Evolutionary conservation across 2,797 vertebrate genomes (phyloP), one percentile per base, ranked within the genome.

Genomic region (Gymnopithys bicolor): DNA sequence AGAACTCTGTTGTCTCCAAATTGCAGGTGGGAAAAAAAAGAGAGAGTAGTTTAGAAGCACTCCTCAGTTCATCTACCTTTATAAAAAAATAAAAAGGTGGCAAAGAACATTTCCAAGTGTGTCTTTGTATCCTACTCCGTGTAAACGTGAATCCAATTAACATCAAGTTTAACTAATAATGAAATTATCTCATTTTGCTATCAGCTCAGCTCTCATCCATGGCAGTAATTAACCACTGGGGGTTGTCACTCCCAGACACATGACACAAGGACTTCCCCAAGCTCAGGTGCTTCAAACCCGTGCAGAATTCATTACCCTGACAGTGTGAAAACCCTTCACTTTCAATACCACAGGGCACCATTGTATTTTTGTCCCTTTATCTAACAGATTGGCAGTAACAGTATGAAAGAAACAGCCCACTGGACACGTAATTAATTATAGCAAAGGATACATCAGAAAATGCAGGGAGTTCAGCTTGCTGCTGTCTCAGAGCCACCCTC

Each of bases 211-310:
- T 98, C 97, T 98, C 97, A 97, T 98, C 91, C 67, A 81, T 97
- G 97, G 97, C 98, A 98, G 98, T 98, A 98, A 98, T 98, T 98
- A 98, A 98, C 98, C 98, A 98, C 98, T 98, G 97, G 98, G 98
- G 98, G 98, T 98, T 98, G 98, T 98, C 98, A 98, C 94, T 98
- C 96, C 97, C 90, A 97, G 97, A 98, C 96, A 98, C 96, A 98
- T 98, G 98, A 98, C 97, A 97, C 62, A 25, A 94, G 97, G 97
- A 96, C 94, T 97, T 95, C 96, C 97, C 97, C 94, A 95, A 96
- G 96, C 95, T 96, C 97, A 96, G 94, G 97, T 88, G 79, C 96
- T 97, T 95, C 97, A 98, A 98, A 97, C 96, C 97, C 97, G 59
- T 94, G 94, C 97, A 98, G 98, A 97, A 97, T 97, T 98, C 98